Base-by-base conservation (phyloP, 2,113 vertebrate species). In the Sinosuthora webbiana region DNA sequence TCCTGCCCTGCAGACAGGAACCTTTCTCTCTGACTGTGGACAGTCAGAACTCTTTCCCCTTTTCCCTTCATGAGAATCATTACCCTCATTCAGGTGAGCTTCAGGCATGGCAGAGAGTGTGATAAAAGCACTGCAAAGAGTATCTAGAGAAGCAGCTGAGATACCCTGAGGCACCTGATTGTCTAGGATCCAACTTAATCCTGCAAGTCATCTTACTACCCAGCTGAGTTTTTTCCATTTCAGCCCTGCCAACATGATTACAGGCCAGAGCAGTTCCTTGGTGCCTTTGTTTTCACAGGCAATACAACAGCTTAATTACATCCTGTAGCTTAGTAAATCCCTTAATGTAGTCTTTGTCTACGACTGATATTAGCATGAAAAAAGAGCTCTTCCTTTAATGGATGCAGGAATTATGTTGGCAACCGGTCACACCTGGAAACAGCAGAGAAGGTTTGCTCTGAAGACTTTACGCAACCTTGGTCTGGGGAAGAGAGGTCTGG, bases 371-470 rank as follows among this genome's bases (percentile, higher is more conserved):
- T 49, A 91, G 12, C 60, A 78, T n/a, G 22, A 71, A 87, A 60
- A 60, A 89, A 70, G 41, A 93, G 13, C 33, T 91, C 45, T 85
- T 76, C 68, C 41, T 80, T 74, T 70, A 50, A 91, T 35, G 65
- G 47, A 22, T 68, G 52, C 82, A 98, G 97, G 98, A 13, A 79
- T 98, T 86, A 95, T 97, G 93, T 73, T 97, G 92, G 97, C 97
- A 78, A 97, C 92, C n/a, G 97, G 97, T 15, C 96, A 96, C 52
- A 97, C 87, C 8, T 97, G 97, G 97, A 83, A 92, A 82, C 94
- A 96, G 67, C 97, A 98, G 90, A 96, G 98, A 15, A 87, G 71
- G 17, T 98, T 98, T 95, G 97, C 97, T 4, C 44, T 97, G 71
- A 93, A 21, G 23, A 94, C 83, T 12, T 87, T 98, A 7, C 55